Base-by-base conservation (phyloP, 1,140 invertebrate genomes). In the Drosophila ohnishii region DNA sequence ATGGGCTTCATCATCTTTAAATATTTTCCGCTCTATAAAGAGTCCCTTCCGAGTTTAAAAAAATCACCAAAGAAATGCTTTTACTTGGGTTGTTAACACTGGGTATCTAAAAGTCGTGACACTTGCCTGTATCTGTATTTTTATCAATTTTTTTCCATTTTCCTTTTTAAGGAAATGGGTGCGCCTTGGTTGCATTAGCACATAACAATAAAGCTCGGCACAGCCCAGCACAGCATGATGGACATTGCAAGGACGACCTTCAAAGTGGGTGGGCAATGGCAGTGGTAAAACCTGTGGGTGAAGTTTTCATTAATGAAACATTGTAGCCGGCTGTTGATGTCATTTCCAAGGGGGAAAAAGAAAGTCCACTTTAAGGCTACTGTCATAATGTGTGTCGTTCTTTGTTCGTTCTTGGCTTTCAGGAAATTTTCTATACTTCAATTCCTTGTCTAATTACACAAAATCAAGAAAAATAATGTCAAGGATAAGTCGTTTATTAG, bases 181-280 rank as follows among this genome's bases (percentile, higher is more conserved):
- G 67, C 42, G 67, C 51, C 67, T 34, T 35, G 19, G 48, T 16
- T 72, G 69, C 69, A 72, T 72, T 59, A 72, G 14, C 65, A 40
- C 34, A 61, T 22, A 39, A 22, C 56, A 53, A 67, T 69, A 65
- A 51, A 67, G 61, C 60, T 39, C 44, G 45, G 45, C 14, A 45
- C 42, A 59, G 32, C 44, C 35, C 34, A 37, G 37, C 65, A 28
- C 67, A 71, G 66, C 53, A 47, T 72, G 66, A 72, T 57, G 44
- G 51, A 72, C 69, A 71, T 14, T 59, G 66, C 69, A 72, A 72
- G 69, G 69, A 71, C 69, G 69, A 72, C 69, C 69, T 72, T 71
- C 67, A 58, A 34, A 28, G 58, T 51, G 50, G 34, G 37, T 63
- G 50, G 35, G 14, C 30, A 22, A 35, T 34, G 35, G 34, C 19